Base-by-base conservation (phyloP, 1,140 invertebrate species). In the Zeugodacus cucurbitae region DNA sequence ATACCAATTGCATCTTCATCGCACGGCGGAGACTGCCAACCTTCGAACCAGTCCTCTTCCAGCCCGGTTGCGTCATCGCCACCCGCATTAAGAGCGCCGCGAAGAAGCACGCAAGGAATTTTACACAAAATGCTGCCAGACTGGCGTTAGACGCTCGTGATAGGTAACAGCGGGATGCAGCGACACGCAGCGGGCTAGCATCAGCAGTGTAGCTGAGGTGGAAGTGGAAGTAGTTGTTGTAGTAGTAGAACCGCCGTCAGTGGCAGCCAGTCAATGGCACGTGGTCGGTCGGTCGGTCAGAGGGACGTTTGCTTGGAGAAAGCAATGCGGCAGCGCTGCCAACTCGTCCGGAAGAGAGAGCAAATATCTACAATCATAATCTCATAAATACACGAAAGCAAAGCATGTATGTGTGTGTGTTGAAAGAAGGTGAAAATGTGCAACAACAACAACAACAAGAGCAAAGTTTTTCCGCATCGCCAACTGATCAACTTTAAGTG, bases 61-160 rank as follows among this genome's bases (percentile, higher is more conserved):
- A 26, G 14, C 22, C 22, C 20, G 41, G n/a, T 37, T 82, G 37
- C 74, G 17, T 41, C 59, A 22, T 4, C 74, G 41, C 74, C 74
- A n/a, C 34, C 74, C 26, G 20, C 74, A 82, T 26, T 48, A 48
- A 22, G 74, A 82, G 44, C 74, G 74, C 74, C 74, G 74, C 74
- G 74, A 82, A 82, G 74, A 82, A 82, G 34, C 74, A 82, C 74
- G 74, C 74, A 82, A 82, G 74, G 74, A 82, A 82, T 82, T 82
- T 82, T 82, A 82, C 74, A 82, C 74, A 82, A 82, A 82, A 48
- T 82, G 74, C 74, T 82, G 44, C 74, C 41, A 82, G 74, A 82
- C 74, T 82, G 41, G 74, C 74, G 74, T 82, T 82, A 82, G 74
- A 82, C 74, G 74, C 74, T 22, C 41, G 20, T 48, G 8, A 14